Evolutionary conservation across 2,113 vertebrate genomes (phyloP).

Genomic region (Pomatostomus ruficeps): DNA sequence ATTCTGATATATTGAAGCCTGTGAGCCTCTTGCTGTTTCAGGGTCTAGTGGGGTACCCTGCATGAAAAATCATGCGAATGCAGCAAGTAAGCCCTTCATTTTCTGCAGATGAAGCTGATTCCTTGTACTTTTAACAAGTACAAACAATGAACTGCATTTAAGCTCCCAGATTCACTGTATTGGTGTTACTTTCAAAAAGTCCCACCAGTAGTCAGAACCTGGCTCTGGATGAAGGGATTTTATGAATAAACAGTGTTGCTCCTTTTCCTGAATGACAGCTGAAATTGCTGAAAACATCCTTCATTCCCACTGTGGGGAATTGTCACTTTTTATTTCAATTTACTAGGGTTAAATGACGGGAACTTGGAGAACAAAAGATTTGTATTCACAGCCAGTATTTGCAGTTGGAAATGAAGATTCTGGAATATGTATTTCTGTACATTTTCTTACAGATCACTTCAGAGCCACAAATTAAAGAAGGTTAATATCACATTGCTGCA

Average conservation of each 20-base stretch:
- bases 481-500: not conserved
- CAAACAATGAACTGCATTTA: not conserved
- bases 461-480: not conserved
- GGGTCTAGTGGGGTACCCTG: not conserved
- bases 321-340: not conserved
- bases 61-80: not conserved
- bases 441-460: not conserved
- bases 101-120: not conserved
- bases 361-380: not conserved
- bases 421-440: not conserved
- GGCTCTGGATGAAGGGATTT: not conserved
- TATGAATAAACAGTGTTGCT: not conserved
- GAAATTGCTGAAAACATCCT: not conserved
- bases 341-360: not conserved
- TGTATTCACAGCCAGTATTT: not conserved
- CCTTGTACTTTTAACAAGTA: not conserved
- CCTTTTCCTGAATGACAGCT: not conserved
- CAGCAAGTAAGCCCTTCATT: not conserved
- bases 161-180: not conserved
- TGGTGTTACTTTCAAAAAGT: not conserved
- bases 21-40: not conserved
- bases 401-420: not conserved
- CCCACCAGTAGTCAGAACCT: not conserved
- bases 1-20: not conserved
- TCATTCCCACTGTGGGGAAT: not conserved